Evolutionary conservation across 2,113 vertebrate species (phyloP).

Genomic region (Chaetops frenatus): DNA sequence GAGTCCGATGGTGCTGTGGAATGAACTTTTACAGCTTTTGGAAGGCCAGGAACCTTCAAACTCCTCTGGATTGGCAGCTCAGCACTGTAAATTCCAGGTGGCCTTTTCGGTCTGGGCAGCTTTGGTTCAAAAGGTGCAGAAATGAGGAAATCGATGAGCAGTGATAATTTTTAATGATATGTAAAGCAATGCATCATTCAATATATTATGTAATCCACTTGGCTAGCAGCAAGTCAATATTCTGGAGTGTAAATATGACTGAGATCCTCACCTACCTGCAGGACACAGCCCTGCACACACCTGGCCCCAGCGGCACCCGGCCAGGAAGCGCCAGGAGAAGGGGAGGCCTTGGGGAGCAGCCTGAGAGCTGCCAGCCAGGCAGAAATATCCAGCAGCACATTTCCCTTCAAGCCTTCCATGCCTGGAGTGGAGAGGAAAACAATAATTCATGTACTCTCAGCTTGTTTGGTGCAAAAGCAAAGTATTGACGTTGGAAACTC

Average conservation of each 20-base stretch:
- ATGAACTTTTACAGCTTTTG: background rate
- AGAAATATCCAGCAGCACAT: slow-evolving; percentile 87
- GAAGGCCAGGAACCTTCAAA: background rate
- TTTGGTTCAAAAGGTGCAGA: background rate
- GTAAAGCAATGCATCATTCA: background rate
- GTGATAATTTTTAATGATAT: background rate
- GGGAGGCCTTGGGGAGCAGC: slow-evolving; percentile 60
- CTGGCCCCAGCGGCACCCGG: slow-evolving; percentile 74
- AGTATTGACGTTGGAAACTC: accelerated
- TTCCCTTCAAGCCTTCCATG: slow-evolving; percentile 75
- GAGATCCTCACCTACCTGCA: slow-evolving; percentile 68
- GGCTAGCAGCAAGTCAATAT: background rate
- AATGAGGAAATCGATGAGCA: accelerated
- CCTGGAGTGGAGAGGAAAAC: slow-evolving; percentile 47
- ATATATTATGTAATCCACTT: too few relatives aligned
- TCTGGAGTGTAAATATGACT: accelerated
- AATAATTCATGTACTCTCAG: accelerated
- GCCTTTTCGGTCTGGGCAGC: background rate
- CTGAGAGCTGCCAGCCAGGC: slow-evolving; percentile 80
- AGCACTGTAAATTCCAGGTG: background rate
- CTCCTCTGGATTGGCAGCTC: background rate
- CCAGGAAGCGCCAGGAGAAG: slow-evolving; percentile 37
- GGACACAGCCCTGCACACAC: slow-evolving; percentile 81
- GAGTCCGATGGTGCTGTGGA: background rate
- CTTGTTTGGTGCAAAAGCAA: background rate